Evolutionary conservation across 2,797 vertebrate species (phyloP).

Genomic region (Spheniscus humboldti): DNA sequence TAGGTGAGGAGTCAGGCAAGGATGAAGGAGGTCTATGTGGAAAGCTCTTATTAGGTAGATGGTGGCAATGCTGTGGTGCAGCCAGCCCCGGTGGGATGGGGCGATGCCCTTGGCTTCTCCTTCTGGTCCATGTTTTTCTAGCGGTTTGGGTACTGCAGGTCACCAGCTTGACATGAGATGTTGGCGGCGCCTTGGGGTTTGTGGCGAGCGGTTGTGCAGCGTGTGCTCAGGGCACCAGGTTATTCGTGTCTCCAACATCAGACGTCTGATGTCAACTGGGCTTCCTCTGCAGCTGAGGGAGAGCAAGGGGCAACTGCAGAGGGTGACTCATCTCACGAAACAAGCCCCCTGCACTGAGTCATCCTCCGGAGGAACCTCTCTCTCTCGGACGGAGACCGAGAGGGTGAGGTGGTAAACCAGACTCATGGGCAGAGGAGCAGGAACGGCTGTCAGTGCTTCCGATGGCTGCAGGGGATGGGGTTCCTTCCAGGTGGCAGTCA

Average conservation of each 20-base stretch:
- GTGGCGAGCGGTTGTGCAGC: not conserved
- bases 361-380: not conserved
- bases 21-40: not conserved
- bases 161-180: fast-evolving
- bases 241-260: not conserved
- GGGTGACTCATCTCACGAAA: not conserved
- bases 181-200: not conserved
- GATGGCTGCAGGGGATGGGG: not conserved
- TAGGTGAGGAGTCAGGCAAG: not conserved
- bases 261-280: not conserved
- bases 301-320: not conserved
- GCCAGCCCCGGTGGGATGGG: not conserved
- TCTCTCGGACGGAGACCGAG: not conserved
- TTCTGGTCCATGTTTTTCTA: not conserved
- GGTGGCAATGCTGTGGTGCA: not conserved
- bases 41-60: not conserved
- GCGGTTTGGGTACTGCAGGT: not conserved
- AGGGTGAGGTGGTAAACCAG: not conserved
- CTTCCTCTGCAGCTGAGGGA: not conserved
- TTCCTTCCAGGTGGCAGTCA: not conserved
- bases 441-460: not conserved
- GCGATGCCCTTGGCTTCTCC: not conserved
- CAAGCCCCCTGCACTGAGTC: not conserved
- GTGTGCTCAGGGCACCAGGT: not conserved
- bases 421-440: not conserved